These are phyloP conservation scores for Zelleria hepariella DNA, from an alignment of 2,888 invertebrate genomes.

Conservation along the genomic window DNA sequence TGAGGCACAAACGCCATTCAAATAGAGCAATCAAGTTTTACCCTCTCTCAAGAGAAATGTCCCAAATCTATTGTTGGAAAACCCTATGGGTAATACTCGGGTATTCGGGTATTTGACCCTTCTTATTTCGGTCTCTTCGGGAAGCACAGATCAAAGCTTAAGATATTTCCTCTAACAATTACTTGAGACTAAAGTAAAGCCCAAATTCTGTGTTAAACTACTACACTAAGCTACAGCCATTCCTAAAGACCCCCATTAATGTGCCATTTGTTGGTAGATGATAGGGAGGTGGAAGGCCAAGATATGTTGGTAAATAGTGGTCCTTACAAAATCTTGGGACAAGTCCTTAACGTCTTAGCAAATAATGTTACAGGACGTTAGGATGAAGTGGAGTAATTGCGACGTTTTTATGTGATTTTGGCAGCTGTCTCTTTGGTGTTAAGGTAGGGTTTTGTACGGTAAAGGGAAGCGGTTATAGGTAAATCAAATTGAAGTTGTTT, in stretches of 20 bases:
- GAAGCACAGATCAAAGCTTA: constrained; percentile 14
- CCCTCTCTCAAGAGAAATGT: not conserved
- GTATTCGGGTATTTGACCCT: not conserved
- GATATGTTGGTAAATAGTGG: constrained; percentile 23
- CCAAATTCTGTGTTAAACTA: constrained; percentile 55
- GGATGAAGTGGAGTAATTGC: constrained; percentile 22
- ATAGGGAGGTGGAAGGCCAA: constrained; percentile 19
- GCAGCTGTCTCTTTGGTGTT: constrained; percentile 18
- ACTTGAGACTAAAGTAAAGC: constrained; percentile 54
- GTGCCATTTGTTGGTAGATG: not conserved
- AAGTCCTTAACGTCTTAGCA: constrained; percentile 29
- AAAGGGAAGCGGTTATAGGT: constrained; percentile 16
- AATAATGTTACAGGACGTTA: constrained; percentile 35
- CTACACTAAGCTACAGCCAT: not conserved
- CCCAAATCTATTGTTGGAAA: not conserved
- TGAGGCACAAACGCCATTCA: not conserved
- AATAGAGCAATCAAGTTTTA: not conserved
- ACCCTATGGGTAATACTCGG: not conserved
- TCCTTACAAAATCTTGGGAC: constrained; percentile 37
- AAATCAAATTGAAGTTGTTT: constrained; percentile 30
- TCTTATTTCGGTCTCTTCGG: not conserved
- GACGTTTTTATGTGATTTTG: constrained; percentile 13
- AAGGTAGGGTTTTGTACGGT: constrained; percentile 21
- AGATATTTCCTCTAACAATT: constrained; percentile 57
- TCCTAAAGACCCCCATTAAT: constrained; percentile 15